These are phyloP conservation scores for Catharus bicknelli DNA, from an alignment of 2,113 vertebrate genomes.

Conservation along the genomic window DNA sequence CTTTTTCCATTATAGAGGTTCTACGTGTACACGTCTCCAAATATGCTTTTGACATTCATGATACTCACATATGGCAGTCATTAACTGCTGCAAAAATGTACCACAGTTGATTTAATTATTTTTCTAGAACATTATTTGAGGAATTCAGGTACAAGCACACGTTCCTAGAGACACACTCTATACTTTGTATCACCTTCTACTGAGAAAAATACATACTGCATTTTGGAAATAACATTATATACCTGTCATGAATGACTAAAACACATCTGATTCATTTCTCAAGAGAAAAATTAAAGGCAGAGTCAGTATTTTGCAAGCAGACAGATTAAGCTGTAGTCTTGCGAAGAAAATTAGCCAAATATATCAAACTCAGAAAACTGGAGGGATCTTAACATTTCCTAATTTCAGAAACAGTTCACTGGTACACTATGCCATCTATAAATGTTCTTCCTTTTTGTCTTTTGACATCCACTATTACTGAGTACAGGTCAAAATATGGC, in stretches of 20 bases:
- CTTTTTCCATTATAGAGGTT: conserved; percentile 18
- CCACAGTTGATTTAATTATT: neutral
- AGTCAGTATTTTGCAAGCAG: neutral
- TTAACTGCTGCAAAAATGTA: conserved; percentile 32
- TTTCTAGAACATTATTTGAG: neutral
- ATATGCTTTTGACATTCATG: neutral
- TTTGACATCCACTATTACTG: neutral
- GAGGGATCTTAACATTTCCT: neutral
- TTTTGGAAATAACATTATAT: neutral
- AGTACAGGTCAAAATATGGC: neutral
- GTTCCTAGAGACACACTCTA: neutral
- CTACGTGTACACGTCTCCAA: neutral
- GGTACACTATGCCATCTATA: neutral
- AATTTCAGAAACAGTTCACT: neutral
- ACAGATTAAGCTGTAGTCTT: neutral
- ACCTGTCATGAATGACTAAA: neutral
- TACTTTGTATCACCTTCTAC: neutral
- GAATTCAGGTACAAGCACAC: conserved; percentile 11
- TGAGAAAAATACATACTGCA: neutral
- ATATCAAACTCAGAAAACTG: neutral
- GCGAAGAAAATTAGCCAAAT: neutral
- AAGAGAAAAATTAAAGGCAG: neutral
- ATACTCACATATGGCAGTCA: conserved; percentile 35
- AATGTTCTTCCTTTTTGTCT: neutral
- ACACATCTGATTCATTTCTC: neutral